These are phyloP conservation scores for Brenthis ino DNA, from an alignment of 2,888 invertebrate genomes.

Conservation along the genomic window DNA sequence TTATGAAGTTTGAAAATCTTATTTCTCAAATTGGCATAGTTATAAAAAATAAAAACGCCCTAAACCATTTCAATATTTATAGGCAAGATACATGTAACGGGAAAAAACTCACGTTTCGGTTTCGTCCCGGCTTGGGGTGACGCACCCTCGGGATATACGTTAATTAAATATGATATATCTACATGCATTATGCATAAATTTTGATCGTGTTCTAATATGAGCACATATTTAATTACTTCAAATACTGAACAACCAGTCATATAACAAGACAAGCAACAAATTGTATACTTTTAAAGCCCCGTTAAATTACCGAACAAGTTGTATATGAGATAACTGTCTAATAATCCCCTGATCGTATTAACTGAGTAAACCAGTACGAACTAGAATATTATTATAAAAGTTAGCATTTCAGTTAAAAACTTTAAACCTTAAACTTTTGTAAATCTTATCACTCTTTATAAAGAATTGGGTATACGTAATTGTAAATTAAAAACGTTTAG, in stretches of 20 bases:
- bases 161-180: conserved; percentile 30
- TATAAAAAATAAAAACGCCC: conserved; percentile 56
- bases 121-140: conserved; percentile 63
- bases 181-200: not conserved
- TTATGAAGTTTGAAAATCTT: not conserved
- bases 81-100: conserved; percentile 53
- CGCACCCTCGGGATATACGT: conserved; percentile 33
- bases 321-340: too few species aligned
- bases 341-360: too few species aligned
- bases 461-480: too few species aligned
- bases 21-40: conserved; percentile 43
- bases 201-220: conserved; percentile 7
- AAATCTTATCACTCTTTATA: too few species aligned
- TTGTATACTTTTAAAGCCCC: not conserved
- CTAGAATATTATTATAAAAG: too few species aligned
- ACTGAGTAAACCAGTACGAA: too few species aligned
- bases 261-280: too few species aligned
- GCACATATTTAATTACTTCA: not conserved
- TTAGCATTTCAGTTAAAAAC: too few species aligned
- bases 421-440: too few species aligned
- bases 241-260: too few species aligned
- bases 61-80: conserved; percentile 69
- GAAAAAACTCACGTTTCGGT: conserved; percentile 68
- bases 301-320: not conserved
- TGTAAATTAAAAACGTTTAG: too few species aligned